Base-by-base conservation (phyloP, 2,888 invertebrate genomes). In the Melangyna quadrimaculata region DNA sequence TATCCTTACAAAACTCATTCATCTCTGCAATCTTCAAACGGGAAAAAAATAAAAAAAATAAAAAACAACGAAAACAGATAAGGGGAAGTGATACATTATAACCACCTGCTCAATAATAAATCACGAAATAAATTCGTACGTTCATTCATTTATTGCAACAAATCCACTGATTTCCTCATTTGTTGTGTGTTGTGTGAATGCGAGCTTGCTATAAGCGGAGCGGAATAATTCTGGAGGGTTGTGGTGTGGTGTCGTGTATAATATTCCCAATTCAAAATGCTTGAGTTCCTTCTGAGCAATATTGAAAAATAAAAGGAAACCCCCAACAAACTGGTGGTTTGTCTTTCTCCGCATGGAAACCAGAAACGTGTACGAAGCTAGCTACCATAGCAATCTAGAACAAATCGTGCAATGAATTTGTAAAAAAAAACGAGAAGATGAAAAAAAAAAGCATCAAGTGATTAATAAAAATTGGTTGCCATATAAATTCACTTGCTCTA, bases 71-170 rank as follows among this genome's bases (percentile, higher is more conserved):
- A 32, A 67, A 73, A 57, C 43, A n/a, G 53, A 48, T 48, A 40
- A 32, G 32, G 67, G 59, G 40, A 78, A 78, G 72, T 69, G 72
- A 61, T 73, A 73, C 67, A 79, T 79, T 79, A 79, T 65, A 45
- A 51, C 74, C 79, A 83, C 79, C 83, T 83, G 79, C 74, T 78
- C 74, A 70, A 70, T n/a, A n/a, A 83, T 83, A 79, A 79, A 83
- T 83, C 74, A 79, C 74, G 43, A 48, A 55, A 79, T 79, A 73
- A 73, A 74, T 59, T 63, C 65, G 37, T 63, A 48, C 51, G n/a
- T 69, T 71, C 57, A 17, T 43, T 72, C 67, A 19, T 69, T 71
- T 48, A 10, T 63, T 73, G 17, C 51, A 43, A 24, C 43, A n/a
- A n/a, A n/a, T n/a, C 65, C 51, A 57, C 9, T 43, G 79, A 61